Evolutionary conservation across 2,888 invertebrate species (phyloP), one percentile per base, ranked within the genome.

Genomic region (Autographa gamma): DNA sequence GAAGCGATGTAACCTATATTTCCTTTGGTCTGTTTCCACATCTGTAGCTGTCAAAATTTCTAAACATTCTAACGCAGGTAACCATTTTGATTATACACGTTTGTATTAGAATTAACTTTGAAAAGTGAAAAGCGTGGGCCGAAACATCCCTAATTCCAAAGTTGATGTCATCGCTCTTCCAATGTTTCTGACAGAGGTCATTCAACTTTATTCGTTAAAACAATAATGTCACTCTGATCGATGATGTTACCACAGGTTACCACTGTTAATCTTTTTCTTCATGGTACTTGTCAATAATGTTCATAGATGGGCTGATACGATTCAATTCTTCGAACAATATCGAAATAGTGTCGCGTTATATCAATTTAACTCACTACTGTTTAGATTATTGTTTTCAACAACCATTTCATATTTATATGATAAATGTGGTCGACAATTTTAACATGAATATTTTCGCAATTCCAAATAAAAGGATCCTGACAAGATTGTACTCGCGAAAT

Each of bases 191-290:
- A 64, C 66, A 61, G 73, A 86, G 91, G 85, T 54, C 89, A 78
- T 88, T 91, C 83, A 91, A 89, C 90, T 88, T 81, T 69, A 79
- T 71, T 76, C 67, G 67, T 79, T 76, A 74, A 74, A 75, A 81
- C 77, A 79, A 77, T 66, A 78, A 73, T 76, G 69, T 74, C 76
- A 74, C 69, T 69, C 60, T 88, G 88, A 89, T 89, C 80, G 85
- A 89, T 90, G 78, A 71, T 81, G 74, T 80, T 76, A n/a, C n/a
- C n/a, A n/a, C n/a, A n/a, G n/a, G n/a, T n/a, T n/a, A 71, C 68
- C 75, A 72, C 75, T 80, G 68, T 74, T 48, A 74, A 70, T 77
- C 71, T 61, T 62, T 59, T 61, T 65, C 80, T 76, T 76, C 71
- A 76, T 73, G 74, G 73, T 76, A 82, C 71, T 75, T 71, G 80